These are phyloP conservation scores for Cryptus viduatorius DNA, from an alignment of 2,888 invertebrate genomes.

Conservation along the genomic window DNA sequence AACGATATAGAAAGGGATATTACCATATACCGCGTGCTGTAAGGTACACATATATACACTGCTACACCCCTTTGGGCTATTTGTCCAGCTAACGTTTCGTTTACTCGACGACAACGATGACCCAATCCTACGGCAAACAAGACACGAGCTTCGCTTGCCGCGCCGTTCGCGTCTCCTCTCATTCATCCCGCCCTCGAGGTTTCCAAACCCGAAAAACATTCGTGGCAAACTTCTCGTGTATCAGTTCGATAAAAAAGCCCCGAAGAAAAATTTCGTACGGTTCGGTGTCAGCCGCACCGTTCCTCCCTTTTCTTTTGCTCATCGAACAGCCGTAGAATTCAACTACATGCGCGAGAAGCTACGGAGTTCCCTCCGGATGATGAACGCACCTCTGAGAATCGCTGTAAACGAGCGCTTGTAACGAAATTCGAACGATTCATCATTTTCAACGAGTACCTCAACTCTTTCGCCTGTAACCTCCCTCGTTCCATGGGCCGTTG, in stretches of 20 bases:
- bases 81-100: constrained; percentile 73
- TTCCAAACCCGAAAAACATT: constrained; percentile 37
- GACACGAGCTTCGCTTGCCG: constrained; percentile 60
- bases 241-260: constrained; percentile 27
- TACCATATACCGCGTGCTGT: constrained; percentile 14
- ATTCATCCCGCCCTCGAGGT: constrained; percentile 12
- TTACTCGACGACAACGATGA: constrained; percentile 72
- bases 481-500: constrained; percentile 11
- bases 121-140: constrained; percentile 71
- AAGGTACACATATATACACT: constrained; percentile 49
- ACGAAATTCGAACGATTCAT: constrained; percentile 68
- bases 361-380: constrained; percentile 31
- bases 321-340: constrained; percentile 48
- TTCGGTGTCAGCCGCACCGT: neutral
- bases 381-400: constrained; percentile 61
- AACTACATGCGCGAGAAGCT: constrained; percentile 13
- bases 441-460: constrained; percentile 67
- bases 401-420: constrained; percentile 66
- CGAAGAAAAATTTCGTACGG: constrained; percentile 45
- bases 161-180: constrained; percentile 18
- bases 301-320: neutral
- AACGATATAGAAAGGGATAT: constrained; percentile 35
- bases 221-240: constrained; percentile 22
- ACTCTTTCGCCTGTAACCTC: constrained; percentile 31
- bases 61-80: constrained; percentile 66